Evolutionary conservation across 1,140 invertebrate genomes (phyloP).

Genomic region (Trichoplusia ni): DNA sequence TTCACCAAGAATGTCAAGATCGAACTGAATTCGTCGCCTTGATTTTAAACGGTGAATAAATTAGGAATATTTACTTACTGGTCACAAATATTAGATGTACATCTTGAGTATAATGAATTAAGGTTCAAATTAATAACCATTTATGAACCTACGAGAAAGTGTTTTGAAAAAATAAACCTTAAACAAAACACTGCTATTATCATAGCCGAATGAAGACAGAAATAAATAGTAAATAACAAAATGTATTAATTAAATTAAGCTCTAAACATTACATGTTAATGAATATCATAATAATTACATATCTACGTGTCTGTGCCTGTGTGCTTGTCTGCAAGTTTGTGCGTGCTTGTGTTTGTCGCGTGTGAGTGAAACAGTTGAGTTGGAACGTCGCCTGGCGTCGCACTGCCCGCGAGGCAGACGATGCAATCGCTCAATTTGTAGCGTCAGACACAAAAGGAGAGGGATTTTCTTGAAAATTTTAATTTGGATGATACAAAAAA

Average conservation of each 20-base stretch:
- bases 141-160: no score
- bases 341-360: constrained; percentile 12
- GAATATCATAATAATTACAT: constrained; percentile 4
- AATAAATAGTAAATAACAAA: no score
- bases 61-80: no score
- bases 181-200: background rate
- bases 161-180: background rate
- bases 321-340: background rate
- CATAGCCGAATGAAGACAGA: no score
- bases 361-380: constrained; percentile 41
- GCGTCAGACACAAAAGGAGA: constrained; percentile 31
- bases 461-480: background rate
- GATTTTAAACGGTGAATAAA: no score
- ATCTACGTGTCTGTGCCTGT: background rate
- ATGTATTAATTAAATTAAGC: no score
- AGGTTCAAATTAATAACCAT: no score
- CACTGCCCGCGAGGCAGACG: constrained; percentile 53
- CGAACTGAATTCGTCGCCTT: no score
- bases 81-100: no score
- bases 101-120: no score
- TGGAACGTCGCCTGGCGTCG: constrained; percentile 35
- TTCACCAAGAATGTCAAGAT: no score
- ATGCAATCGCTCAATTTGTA: constrained; percentile 56
- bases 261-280: background rate
- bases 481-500: background rate